A percentile compares a stretch with the other conserved stretches of the same genome.
These are phyloP conservation scores for Lymantria dispar DNA, from an alignment of 2,888 invertebrate genomes.

Conservation along the genomic window DNA sequence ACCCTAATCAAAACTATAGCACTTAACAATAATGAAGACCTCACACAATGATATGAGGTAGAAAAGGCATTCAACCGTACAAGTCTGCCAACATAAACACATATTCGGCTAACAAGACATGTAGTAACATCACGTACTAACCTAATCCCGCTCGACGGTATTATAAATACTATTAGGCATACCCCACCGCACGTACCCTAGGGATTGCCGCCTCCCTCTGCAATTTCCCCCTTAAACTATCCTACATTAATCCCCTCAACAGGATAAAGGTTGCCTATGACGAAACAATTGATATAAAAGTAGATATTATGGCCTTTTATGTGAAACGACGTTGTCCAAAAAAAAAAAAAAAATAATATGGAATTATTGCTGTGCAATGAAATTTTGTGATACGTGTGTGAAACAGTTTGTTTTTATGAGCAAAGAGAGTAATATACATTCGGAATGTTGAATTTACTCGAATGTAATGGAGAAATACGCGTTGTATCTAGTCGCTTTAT, in stretches of 20 bases:
- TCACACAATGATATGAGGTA: constrained; percentile 12
- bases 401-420: constrained; percentile 31
- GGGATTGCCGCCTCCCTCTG: constrained; percentile 42
- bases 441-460: constrained; percentile 6
- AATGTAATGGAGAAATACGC: no score
- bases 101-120: constrained; percentile 33
- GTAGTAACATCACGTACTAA: constrained; percentile 43
- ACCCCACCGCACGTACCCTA: constrained; percentile 37
- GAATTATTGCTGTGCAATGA: constrained; percentile 28
- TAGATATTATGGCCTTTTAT: constrained; percentile 37
- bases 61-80: constrained; percentile 25
- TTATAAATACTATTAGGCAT: constrained; percentile 69
- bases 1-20: constrained; percentile 8
- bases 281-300: constrained; percentile 56
- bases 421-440: constrained; percentile 22
- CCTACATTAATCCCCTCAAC: constrained; percentile 62
- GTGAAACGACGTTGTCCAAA: constrained; percentile 22
- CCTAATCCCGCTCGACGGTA: constrained; percentile 56
- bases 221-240: constrained; percentile 56
- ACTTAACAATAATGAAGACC: constrained; percentile 19
- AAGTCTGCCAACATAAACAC: constrained; percentile 32
- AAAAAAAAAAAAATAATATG: constrained; percentile 34
- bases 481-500: no score
- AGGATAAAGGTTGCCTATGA: constrained; percentile 56
- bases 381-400: constrained; percentile 30